These are phyloP conservation scores for Zaprionus lineosus DNA, from an alignment of 2,888 invertebrate genomes.

Conservation along the genomic window DNA sequence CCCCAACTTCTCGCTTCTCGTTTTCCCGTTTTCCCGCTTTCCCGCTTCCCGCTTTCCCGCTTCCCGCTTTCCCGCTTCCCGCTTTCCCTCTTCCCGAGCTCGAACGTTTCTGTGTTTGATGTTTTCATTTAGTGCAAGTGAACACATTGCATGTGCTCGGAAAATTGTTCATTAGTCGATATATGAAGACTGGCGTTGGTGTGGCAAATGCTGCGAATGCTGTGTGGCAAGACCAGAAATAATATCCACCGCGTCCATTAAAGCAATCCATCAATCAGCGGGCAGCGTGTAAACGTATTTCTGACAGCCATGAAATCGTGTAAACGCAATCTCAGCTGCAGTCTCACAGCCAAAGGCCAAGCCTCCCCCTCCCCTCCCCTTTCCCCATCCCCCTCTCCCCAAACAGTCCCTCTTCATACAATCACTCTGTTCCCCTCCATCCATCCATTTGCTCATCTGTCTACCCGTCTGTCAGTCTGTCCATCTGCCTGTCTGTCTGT, in stretches of 20 bases:
- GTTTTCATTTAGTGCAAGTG: constrained; percentile 40
- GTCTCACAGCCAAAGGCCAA: constrained; percentile 20
- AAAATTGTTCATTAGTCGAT: constrained; percentile 33
- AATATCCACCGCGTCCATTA: constrained; percentile 32
- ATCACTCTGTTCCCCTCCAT: too few species aligned
- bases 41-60: neutral
- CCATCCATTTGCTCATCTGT: too few species aligned
- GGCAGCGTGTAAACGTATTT: constrained; percentile 60
- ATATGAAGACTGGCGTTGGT: neutral
- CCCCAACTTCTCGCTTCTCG: neutral
- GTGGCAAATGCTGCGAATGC: constrained; percentile 17
- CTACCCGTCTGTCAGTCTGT: constrained; percentile 9
- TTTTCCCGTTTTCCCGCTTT: neutral
- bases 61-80: neutral
- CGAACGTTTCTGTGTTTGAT: constrained; percentile 43
- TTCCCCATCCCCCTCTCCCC: too few species aligned
- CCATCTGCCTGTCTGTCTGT: constrained; percentile 3
- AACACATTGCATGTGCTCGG: constrained; percentile 17
- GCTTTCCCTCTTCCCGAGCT: neutral
- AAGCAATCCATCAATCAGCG: constrained; percentile 65
- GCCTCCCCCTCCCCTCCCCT: too few species aligned
- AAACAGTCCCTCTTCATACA: too few species aligned
- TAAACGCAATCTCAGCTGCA: constrained; percentile 65
- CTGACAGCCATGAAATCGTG: constrained; percentile 75
- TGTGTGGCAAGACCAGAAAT: constrained; percentile 1